A percentile compares a stretch with the other conserved stretches of the same genome.
Evolutionary conservation across 2,888 invertebrate species (phyloP).

Genomic region (Leptinotarsa tumamoca): DNA sequence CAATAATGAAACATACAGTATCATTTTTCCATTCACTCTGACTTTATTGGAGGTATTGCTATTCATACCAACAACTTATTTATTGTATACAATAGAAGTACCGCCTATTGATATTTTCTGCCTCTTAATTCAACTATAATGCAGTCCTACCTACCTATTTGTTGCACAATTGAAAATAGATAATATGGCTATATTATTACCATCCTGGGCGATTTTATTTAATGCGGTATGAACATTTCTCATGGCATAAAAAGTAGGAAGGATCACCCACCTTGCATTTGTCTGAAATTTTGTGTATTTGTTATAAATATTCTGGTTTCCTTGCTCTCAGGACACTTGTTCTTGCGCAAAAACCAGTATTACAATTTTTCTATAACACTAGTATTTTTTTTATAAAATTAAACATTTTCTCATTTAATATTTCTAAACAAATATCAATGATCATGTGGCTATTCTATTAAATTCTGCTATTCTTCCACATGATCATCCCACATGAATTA

Average conservation of each 20-base stretch:
- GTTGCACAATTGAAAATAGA: conserved; percentile 12
- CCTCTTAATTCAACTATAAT: not conserved
- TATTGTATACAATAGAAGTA: conserved; percentile 2
- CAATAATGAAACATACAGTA: not conserved
- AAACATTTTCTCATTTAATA: too few relatives aligned
- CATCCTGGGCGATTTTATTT: not conserved
- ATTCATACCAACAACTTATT: not conserved
- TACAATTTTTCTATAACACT: too few relatives aligned
- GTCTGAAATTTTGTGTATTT: not conserved
- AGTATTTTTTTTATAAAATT: too few relatives aligned
- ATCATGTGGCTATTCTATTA: too few relatives aligned
- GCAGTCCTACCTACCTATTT: conserved; percentile 2
- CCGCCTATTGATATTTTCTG: conserved; percentile 9
- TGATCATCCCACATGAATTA: too few relatives aligned
- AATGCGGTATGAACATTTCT: not conserved
- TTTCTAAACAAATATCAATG: too few relatives aligned
- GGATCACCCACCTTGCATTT: not conserved
- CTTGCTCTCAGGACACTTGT: too few relatives aligned
- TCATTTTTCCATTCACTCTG: not conserved
- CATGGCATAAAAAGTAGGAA: not conserved
- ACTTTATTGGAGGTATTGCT: not conserved
- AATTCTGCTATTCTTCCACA: too few relatives aligned
- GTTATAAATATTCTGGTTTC: too few relatives aligned
- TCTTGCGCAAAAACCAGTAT: too few relatives aligned
- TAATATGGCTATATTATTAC: conserved; percentile 12